Base-by-base conservation (phyloP, 1,140 invertebrate genomes). In the Achatina immaculata region DNA sequence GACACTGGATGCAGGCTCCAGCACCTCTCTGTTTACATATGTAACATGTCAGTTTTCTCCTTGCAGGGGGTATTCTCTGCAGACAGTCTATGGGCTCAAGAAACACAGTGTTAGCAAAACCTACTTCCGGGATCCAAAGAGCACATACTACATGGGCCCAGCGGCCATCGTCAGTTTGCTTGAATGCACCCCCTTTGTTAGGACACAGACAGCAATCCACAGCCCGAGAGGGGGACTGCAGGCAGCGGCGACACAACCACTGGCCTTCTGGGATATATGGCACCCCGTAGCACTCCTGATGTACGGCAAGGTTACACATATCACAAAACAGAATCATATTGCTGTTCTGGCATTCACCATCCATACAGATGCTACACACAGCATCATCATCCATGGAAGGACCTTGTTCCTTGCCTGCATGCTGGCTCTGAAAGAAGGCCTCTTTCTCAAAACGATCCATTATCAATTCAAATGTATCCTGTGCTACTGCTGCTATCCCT, bases 131-230 rank as follows among this genome's bases (percentile, higher is more conserved):
- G 88, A 99, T 98, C 98, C 98, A 99, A 7, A 99, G 92, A 1
- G 98, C 98, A 92, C 98, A 99, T 0, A 99, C 96, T 4, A 99
- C 98, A 92, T 99, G 98, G 34, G 97, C 98, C 98, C 98, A 99
- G 6, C 95, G 95, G 0, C 96, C 95, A 91, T 96, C 94, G 91
- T 99, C 97, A 0, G 98, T 99, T 92, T 99, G 98, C 92, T 99
- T 99, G 85, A 99, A 99, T 65, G 98, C 98, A 78, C 98, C 98
- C 74, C 97, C 97, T 87, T 97, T 96, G 90, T 99, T 99, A 0
- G 98, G 98, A 92, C 98, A 99, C 7, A 99, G 92, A 38, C 96
- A 96, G 93, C 98, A 99, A 89, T 98, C 96, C 0, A 99, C 98
- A 16, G 97, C 95, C 79, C 96, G 92, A 6, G 97, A 99, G 9